These are phyloP conservation scores for Tetrax tetrax DNA, from an alignment of 2,113 vertebrate genomes.

Conservation along the genomic window DNA sequence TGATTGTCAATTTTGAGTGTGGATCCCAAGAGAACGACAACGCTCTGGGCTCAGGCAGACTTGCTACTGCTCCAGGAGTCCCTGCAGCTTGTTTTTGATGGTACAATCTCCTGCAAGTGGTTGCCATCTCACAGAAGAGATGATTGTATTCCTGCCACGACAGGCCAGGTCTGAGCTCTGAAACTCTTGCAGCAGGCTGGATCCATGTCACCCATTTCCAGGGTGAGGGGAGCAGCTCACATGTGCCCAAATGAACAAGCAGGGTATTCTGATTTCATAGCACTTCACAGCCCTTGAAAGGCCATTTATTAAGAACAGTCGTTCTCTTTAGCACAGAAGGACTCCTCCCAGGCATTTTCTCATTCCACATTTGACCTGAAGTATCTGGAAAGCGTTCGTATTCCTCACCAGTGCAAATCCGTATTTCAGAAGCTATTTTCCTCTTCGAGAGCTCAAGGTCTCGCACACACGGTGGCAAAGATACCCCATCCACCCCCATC, in stretches of 20 bases:
- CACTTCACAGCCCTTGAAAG: neutral
- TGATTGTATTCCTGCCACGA: rapidly evolving
- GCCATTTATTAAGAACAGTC: neutral
- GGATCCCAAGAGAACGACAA: neutral
- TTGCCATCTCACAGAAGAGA: neutral
- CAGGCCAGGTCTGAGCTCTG: neutral
- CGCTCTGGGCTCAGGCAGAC: neutral
- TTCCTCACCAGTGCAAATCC: neutral
- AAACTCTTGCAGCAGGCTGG: neutral
- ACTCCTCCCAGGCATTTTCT: neutral
- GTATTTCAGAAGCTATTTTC: neutral
- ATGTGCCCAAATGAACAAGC: neutral
- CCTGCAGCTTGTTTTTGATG: neutral
- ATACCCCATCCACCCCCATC: neutral
- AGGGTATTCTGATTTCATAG: neutral
- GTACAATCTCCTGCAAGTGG: neutral
- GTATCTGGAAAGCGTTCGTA: neutral
- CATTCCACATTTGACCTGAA: neutral
- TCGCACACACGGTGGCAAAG: neutral
- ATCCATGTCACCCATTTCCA: neutral
- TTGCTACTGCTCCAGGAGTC: neutral
- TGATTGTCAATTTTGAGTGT: neutral
- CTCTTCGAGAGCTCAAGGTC: neutral
- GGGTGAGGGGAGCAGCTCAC: neutral
- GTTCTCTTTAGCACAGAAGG: neutral